Conservation (phyloP, 1,140 invertebrate genomes). For the Euschistus heros region DNA sequence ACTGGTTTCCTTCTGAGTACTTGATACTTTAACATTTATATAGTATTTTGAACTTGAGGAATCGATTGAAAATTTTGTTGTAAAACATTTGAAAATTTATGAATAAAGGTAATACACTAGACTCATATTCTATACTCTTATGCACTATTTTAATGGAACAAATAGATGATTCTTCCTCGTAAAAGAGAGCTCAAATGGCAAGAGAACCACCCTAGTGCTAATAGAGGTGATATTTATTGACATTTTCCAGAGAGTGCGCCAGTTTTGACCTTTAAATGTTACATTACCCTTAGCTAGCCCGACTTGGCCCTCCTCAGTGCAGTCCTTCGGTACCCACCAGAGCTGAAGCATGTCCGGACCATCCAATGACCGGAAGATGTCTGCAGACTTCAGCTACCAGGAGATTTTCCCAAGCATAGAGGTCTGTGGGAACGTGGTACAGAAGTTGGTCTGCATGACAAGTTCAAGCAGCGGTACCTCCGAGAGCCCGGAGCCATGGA, state of each 20-base stretch:
- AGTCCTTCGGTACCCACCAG: not conserved
- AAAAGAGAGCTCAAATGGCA: too few relatives aligned
- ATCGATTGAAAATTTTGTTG: too few relatives aligned
- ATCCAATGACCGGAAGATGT: not conserved
- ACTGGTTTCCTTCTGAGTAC: too few relatives aligned
- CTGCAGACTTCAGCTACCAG: not conserved
- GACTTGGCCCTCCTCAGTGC: not conserved
- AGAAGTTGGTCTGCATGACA: slow-evolving; percentile 25
- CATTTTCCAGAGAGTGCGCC: slow-evolving; percentile 20
- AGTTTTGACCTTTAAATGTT: slow-evolving; percentile 28
- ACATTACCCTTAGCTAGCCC: not conserved
- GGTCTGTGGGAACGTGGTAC: slow-evolving; percentile 25
- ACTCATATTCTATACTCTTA: too few relatives aligned
- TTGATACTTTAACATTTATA: too few relatives aligned
- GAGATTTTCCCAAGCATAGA: slow-evolving; percentile 17
- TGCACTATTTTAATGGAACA: too few relatives aligned
- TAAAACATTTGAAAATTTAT: too few relatives aligned
- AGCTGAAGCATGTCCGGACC: not conserved
- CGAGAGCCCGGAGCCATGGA: slow-evolving; percentile 18
- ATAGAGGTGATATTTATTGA: not conserved
- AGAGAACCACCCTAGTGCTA: not conserved
- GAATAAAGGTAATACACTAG: too few relatives aligned
- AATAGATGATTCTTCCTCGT: too few relatives aligned
- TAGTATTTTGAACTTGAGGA: too few relatives aligned
- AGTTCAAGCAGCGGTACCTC: not conserved